Conservation (phyloP, 2,797 vertebrate species). For the Intellagama lesueurii region DNA sequence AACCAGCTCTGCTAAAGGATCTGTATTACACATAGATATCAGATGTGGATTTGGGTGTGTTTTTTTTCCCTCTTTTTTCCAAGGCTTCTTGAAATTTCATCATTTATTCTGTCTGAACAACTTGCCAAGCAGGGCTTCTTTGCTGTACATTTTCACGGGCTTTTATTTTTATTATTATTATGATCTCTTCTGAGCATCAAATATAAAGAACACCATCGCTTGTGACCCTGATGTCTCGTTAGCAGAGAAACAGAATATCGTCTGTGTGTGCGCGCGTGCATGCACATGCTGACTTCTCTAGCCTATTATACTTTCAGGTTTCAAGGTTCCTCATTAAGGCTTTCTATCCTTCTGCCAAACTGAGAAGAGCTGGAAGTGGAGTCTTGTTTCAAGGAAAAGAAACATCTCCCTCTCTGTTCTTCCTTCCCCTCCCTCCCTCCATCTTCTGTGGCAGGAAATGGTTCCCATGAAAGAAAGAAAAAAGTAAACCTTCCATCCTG, state of each 20-base stretch:
- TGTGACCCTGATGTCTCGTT: conserved; percentile 77
- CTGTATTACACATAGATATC: conserved; percentile 71
- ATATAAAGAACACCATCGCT: conserved; percentile 71
- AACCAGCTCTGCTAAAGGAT: conserved; percentile 68
- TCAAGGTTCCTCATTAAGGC: conserved; percentile 73
- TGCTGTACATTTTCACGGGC: conserved; percentile 59
- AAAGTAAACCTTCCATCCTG: conserved; percentile 58
- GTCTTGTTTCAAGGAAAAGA: conserved; percentile 67
- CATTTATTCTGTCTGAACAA: conserved; percentile 67
- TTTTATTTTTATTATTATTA: conserved; percentile 51
- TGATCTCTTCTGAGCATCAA: conserved; percentile 66
- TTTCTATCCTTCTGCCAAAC: conserved; percentile 69
- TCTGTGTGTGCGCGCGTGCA: conserved; percentile 37
- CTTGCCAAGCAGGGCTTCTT: conserved; percentile 50
- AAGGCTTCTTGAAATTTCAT: conserved; percentile 69
- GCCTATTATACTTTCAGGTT: conserved; percentile 76
- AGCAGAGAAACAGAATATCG: conserved; percentile 75
- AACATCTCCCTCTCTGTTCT: too few species aligned
- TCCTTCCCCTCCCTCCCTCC: conserved; percentile 38
- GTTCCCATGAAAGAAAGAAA: conserved; percentile 29
- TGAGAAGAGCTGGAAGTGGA: neutral
- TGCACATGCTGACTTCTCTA: conserved; percentile 64
- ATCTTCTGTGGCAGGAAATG: conserved; percentile 69
- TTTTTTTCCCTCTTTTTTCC: neutral
- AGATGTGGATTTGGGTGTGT: conserved; percentile 46